Base-by-base conservation (phyloP, 2,797 vertebrate species). In the Phrynocephalus forsythii region DNA sequence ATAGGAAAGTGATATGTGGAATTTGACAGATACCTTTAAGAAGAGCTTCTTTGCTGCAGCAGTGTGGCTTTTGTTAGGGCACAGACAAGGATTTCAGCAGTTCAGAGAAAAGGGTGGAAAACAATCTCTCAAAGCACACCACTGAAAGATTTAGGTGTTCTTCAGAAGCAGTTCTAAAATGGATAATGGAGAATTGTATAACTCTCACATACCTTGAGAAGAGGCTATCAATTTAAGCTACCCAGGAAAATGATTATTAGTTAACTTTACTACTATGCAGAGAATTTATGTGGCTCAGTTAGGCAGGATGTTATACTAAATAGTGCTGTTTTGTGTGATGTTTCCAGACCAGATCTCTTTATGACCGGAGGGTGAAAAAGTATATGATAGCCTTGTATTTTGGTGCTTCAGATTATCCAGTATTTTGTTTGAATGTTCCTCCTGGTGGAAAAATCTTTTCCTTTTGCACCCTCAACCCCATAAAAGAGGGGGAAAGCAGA, bases 111-210 rank as follows among this genome's bases (percentile, higher is more conserved):
- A 88, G 67, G 60, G 44, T 48, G 33, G 63, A 79, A 78, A 26
- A 79, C 86, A 60, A 63, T 63, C 22, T 67, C 28, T 30, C 24
- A n/a, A 89, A 3, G 24, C 9, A 82, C 86, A 60, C 69, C 24
- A 68, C 2, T 0, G 0, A 83, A 33, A 0, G 44, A 10, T 56
- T 85, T 87, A 84, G 68, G 24, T 76, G 67, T 67, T 71, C 50
- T 72, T 69, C 44, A 16, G 5, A 77, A 87, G 26, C 50, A 79
- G 79, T 82, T 0, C 84, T 60, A 86, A 83, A 94, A 63, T 44
- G 67, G 26, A 33, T 78, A 77, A 83, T 52, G 73, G 77, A 20
- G 63, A 77, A 33, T 77, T 33, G 13, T 44, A 8, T 26, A 81
- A 66, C 79, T 79, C 78, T 67, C 13, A 52, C 8, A 22, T 87